These are phyloP conservation scores for Phylloscopus trochiloides DNA, from an alignment of 2,113 vertebrate species.

Conservation along the genomic window DNA sequence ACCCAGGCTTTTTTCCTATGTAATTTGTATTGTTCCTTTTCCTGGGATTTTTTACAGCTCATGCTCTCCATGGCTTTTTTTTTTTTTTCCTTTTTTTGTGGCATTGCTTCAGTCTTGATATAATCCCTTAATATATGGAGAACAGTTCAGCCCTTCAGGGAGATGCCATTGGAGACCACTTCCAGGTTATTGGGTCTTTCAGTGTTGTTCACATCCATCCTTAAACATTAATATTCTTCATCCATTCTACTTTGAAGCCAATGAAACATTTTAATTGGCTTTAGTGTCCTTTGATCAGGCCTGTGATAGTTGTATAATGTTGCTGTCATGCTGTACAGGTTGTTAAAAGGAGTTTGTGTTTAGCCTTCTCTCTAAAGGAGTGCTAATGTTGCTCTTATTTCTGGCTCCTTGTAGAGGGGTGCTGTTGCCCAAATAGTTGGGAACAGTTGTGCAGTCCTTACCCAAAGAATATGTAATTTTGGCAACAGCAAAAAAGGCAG, in stretches of 20 bases:
- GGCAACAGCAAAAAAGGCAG: background rate
- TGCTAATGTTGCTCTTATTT: background rate
- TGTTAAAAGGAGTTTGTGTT: background rate
- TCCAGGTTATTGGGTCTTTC: background rate
- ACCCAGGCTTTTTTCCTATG: background rate
- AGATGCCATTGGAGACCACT: background rate
- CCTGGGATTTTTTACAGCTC: background rate
- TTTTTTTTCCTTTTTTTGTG: fast-evolving
- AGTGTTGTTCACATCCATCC: background rate
- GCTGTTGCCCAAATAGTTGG: background rate
- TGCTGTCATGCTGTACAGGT: background rate
- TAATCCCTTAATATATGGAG: background rate
- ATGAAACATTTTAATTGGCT: background rate
- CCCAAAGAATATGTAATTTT: background rate
- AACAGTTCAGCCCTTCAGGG: background rate
- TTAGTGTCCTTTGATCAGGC: constrained; percentile 4
- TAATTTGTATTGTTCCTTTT: constrained; percentile 5
- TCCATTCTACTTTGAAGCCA: background rate
- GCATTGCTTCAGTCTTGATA: background rate
- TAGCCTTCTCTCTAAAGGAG: background rate
- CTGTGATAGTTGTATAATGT: background rate
- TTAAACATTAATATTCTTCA: background rate
- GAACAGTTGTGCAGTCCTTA: background rate
- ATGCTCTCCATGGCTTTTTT: background rate
- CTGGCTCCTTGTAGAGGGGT: background rate